A percentile compares a stretch with the other conserved stretches of the same genome.
These are phyloP conservation scores for Palaemon carinicauda DNA, from an alignment of 1,140 invertebrate genomes.

Conservation along the genomic window DNA sequence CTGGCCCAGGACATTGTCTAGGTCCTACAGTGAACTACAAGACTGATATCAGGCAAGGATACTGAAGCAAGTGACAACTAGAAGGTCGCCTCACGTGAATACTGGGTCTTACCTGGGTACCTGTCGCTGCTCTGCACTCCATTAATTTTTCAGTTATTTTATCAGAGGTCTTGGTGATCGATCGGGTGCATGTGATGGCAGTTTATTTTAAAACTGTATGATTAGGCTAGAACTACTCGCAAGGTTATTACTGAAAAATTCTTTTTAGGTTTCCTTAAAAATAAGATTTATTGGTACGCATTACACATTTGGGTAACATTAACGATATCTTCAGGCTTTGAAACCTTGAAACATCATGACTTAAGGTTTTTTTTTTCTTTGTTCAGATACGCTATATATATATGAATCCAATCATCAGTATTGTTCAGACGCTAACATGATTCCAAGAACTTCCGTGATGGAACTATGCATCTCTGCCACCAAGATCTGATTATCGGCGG, in stretches of 20 bases:
- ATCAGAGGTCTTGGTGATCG: slow-evolving; percentile 50
- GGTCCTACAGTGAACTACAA: slow-evolving; percentile 54
- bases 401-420: slow-evolving; percentile 26
- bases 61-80: slow-evolving; percentile 52
- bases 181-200: slow-evolving; percentile 12
- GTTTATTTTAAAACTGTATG: background rate
- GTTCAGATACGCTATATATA: background rate
- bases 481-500: slow-evolving; percentile 54
- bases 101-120: slow-evolving; percentile 53
- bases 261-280: slow-evolving; percentile 41
- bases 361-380: background rate
- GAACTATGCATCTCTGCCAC: slow-evolving; percentile 17
- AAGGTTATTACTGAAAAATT: slow-evolving; percentile 40
- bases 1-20: slow-evolving; percentile 47
- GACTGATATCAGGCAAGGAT: slow-evolving; percentile 50
- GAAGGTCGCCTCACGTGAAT: slow-evolving; percentile 47
- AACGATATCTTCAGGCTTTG: slow-evolving; percentile 19
- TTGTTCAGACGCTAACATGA: slow-evolving; percentile 41
- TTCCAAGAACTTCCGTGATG: background rate
- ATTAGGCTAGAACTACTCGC: background rate
- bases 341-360: background rate
- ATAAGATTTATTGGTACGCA: slow-evolving; percentile 56
- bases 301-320: slow-evolving; percentile 51
- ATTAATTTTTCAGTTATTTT: slow-evolving; percentile 39
- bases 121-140: slow-evolving; percentile 42